A percentile compares a stretch with the other conserved stretches of the same genome.
phyloP scores from a whole-genome alignment of 2,888 invertebrate genomes.

The Drosophila infuscata region DNA sequence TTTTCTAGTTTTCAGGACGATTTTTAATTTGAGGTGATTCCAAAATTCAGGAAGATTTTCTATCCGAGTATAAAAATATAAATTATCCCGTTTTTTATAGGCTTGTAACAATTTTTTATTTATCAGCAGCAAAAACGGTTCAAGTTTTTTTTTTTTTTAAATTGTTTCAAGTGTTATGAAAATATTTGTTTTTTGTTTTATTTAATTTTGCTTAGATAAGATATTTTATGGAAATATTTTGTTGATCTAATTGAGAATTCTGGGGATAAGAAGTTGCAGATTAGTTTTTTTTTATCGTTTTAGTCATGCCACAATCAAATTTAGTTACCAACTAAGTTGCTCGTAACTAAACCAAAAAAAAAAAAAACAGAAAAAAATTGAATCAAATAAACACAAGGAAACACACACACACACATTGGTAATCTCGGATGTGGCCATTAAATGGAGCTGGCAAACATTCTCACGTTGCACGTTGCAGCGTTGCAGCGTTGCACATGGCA shows the following conservation, averaged over 20 bases:
- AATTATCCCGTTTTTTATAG: not conserved
- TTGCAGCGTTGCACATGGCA: too few relatives aligned
- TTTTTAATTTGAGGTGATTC: not conserved
- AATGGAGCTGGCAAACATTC: constrained; percentile 22
- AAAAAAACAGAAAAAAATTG: not conserved
- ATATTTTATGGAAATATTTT: not conserved
- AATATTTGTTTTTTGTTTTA: not conserved
- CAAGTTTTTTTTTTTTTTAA: not conserved
- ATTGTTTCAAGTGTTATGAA: not conserved
- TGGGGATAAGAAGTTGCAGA: not conserved
- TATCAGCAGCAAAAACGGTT: not conserved
- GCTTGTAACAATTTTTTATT: not conserved
- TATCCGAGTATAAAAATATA: not conserved
- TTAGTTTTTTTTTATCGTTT: not conserved
- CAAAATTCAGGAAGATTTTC: not conserved
- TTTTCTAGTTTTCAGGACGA: not conserved
- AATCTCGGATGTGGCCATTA: constrained; percentile 3
- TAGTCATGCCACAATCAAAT: not conserved
- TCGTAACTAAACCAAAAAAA: not conserved
- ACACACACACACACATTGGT: not conserved
- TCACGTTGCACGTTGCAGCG: not conserved
- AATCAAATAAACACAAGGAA: not conserved
- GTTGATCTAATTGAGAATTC: not conserved
- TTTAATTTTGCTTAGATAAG: not conserved
- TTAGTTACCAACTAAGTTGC: not conserved